phyloP scores from a whole-genome alignment of 2,113 vertebrate genomes.

The Dromas ardeola region DNA sequence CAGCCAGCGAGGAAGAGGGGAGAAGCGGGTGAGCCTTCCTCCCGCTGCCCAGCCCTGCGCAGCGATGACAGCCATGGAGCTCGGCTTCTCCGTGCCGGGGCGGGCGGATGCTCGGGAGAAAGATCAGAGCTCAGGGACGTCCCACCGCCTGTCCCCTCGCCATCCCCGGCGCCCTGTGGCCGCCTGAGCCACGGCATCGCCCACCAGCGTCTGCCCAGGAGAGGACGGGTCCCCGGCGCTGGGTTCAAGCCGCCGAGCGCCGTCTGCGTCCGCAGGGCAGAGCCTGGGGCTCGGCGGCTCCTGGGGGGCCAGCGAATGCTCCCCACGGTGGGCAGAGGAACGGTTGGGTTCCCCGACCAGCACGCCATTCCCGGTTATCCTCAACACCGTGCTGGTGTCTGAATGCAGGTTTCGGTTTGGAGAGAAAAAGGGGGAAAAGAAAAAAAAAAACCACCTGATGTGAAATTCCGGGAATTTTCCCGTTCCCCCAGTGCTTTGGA shows the following conservation, averaged over 20 bases:
- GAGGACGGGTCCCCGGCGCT: neutral
- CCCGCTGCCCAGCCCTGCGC: neutral
- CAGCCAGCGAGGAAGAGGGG: neutral
- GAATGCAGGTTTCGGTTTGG: neutral
- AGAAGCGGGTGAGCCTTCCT: neutral
- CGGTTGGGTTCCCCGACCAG: neutral
- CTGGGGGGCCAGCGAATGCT: neutral
- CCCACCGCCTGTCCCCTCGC: neutral
- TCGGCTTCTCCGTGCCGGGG: neutral
- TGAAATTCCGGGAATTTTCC: neutral
- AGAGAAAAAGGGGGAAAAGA: neutral
- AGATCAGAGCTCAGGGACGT: neutral
- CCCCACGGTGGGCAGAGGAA: fast-evolving
- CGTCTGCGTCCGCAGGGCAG: fast-evolving
- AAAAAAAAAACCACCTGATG: fast-evolving
- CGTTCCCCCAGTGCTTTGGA: neutral
- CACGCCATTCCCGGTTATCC: neutral
- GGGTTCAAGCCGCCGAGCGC: neutral
- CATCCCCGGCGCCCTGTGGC: fast-evolving
- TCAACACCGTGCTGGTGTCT: fast-evolving
- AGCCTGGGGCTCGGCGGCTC: neutral
- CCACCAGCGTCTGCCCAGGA: neutral
- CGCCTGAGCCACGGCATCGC: neutral
- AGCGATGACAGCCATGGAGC: neutral
- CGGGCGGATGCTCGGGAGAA: neutral